These are phyloP conservation scores for Cranoglanis bouderius DNA, from an alignment of 2,113 vertebrate genomes.

Conservation along the genomic window DNA sequence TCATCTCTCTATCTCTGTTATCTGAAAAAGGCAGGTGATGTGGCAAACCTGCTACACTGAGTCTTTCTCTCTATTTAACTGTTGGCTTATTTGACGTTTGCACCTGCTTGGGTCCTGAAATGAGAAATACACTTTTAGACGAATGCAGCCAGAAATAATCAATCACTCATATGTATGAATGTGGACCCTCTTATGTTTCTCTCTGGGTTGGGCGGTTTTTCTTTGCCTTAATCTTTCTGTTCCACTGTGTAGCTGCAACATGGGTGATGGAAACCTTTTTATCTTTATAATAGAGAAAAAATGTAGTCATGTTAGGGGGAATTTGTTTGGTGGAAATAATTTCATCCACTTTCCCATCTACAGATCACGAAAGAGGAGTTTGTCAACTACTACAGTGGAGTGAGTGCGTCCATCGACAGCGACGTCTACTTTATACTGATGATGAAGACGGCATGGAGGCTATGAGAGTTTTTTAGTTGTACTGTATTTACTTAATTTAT, in stretches of 20 bases:
- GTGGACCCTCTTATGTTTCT: not conserved
- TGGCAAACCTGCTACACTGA: constrained; percentile 32
- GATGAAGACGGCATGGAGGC: constrained; percentile 92
- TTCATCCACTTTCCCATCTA: constrained; percentile 32
- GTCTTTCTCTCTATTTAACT: constrained; percentile 31
- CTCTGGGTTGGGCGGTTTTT: constrained; percentile 14
- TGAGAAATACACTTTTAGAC: constrained; percentile 39
- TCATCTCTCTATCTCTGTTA: constrained; percentile 16
- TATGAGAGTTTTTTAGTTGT: constrained; percentile 60
- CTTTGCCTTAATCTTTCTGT: constrained; percentile 10
- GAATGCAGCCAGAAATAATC: not conserved
- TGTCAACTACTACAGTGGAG: constrained; percentile 90
- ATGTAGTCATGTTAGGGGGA: not conserved
- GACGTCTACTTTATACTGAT: constrained; percentile 92
- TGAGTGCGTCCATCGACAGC: constrained; percentile 91
- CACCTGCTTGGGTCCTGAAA: constrained; percentile 36
- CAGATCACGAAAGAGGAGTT: constrained; percentile 95
- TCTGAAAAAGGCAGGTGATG: constrained; percentile 47
- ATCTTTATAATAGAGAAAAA: not conserved
- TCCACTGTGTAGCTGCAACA: not conserved
- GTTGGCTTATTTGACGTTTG: constrained; percentile 16
- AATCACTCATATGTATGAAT: not conserved
- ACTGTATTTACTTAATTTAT: not conserved
- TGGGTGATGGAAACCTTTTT: not conserved
- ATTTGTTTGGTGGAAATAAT: constrained; percentile 16